Evolutionary conservation across 2,888 invertebrate genomes (phyloP), one percentile per base, ranked within the genome.

Genomic region (Leptogaster cylindrica): DNA sequence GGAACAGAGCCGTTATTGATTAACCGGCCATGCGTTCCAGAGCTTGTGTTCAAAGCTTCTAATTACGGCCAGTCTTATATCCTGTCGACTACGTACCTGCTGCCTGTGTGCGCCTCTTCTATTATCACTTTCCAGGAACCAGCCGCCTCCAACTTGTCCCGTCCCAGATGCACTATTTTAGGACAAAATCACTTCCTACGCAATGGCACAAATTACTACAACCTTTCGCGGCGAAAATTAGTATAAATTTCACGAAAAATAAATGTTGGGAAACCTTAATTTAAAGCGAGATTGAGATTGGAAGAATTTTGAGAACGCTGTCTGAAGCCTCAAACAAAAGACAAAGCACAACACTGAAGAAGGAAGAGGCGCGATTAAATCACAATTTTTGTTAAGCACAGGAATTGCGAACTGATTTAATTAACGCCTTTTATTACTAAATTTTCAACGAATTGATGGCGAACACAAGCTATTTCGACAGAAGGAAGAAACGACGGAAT

Each of bases 1-100:
- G 33, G 20, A 39, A 23, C n/a, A n/a, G n/a, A n/a, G n/a, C n/a
- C n/a, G 33, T 55, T 55, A 55, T 55, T 55, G 55, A 55, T 55
- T 55, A 55, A 55, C 39, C 55, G 36, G 23, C 20, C 36, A 31
- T 36, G n/a, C n/a, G n/a, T n/a, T n/a, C n/a, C n/a, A n/a, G n/a
- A n/a, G n/a, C n/a, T n/a, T n/a, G n/a, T n/a, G 39, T 14, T 39
- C 8, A 33, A n/a, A 4, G 10, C 41, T 12, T n/a, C n/a, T 18
- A 41, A 41, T 41, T 3, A 3, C 7, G 41, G 14, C 16, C 41
- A 41, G 18, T n/a, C 14, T 41, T 41, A 18, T 14, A 18, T n/a
- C 10, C 52, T 12, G 10, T 28, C 6, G 16, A 10, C 31, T 31
- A 51, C 51, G 2, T 52, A 27, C 52, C 39, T 41, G 10, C 41